Evolutionary conservation across 2,888 invertebrate species (phyloP), one percentile per base, ranked within the genome.

Genomic region (Apoderus coryli): DNA sequence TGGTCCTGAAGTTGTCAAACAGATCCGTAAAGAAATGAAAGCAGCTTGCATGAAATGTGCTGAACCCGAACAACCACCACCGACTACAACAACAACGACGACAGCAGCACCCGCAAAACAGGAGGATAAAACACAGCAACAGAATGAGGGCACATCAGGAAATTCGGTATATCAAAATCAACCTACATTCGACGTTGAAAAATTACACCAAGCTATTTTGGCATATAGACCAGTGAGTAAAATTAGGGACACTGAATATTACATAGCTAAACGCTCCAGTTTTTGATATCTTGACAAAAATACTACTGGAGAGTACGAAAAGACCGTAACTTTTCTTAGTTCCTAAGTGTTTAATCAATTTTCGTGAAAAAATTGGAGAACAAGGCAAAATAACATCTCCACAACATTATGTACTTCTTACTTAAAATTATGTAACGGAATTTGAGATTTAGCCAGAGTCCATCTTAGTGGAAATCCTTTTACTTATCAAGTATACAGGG

Each of bases 11-110:
- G 70, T 75, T 2, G 65, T 75, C 3, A 70, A 70, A 46, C 70
- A 74, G 59, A 72, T 75, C 25, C 61, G 73, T 22, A 65, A 65
- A 51, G 76, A 75, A 56, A 67, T 75, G 63, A 72, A 71, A 50
- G 64, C 65, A 10, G 75, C 76, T 0, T 71, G 72, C 39, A 58
- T 65, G 23, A 75, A 74, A 57, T 75, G 76, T 44, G 65, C 71
- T 19, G 46, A 63, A 44, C 54, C 64, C 52, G 66, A 69, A 57
- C 52, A 61, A 54, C 42, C 48, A 11, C 33, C 44, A 6, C 22
- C 33, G 6, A n/a, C 35, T 6, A 38, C 43, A 3, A 36, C 40
- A 10, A 37, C 45, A 4, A 34, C 41, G 5, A 23, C 44, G 3
- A 28, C 40, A 10, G 31, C 38, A 3, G 31, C 40, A 10, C 38